phyloP scores from a whole-genome alignment of 1,140 invertebrate species.

The Asbolus verrucosus region DNA sequence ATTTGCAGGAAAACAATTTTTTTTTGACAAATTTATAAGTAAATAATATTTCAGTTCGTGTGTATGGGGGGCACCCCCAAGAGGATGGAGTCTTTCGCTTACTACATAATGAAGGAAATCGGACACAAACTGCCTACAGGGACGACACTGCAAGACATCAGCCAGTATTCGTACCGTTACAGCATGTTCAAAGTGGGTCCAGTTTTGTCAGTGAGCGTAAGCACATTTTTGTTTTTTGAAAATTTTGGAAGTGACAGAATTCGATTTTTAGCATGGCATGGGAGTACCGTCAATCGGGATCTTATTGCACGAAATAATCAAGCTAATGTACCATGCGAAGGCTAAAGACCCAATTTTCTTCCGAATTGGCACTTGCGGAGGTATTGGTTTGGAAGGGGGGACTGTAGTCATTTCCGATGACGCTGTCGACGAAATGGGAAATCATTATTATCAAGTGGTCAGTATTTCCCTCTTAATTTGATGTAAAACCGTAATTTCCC shows the following conservation, averaged over 20 bases:
- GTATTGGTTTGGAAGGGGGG: conserved; percentile 79
- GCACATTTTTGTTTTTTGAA: conserved; percentile 67
- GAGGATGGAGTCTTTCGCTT: conserved; percentile 93
- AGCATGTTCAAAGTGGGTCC: conserved; percentile 98
- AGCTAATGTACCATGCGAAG: conserved; percentile 81
- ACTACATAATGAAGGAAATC: conserved; percentile 91
- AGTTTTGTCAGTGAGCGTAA: conserved; percentile 91
- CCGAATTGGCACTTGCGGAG: conserved; percentile 85
- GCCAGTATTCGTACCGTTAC: conserved; percentile 92
- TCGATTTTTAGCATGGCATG: conserved; percentile 81
- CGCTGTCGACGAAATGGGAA: conserved; percentile 75
- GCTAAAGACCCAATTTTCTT: conserved; percentile 81
- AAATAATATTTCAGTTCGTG: conserved; percentile 80
- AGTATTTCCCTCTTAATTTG: conserved; percentile 52
- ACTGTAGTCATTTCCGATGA: conserved; percentile 80
- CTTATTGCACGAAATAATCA: conserved; percentile 84
- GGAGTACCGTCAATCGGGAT: conserved; percentile 84
- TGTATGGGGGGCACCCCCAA: conserved; percentile 98
- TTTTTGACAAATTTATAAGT: neutral
- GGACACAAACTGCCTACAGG: conserved; percentile 90
- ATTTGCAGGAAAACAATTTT: too few species aligned
- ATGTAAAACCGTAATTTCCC: too few species aligned
- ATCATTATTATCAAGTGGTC: conserved; percentile 75
- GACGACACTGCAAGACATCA: conserved; percentile 89
- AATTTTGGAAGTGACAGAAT: too few species aligned